These are phyloP conservation scores for Leuctra nigra DNA, from an alignment of 2,888 invertebrate species.

Conservation along the genomic window DNA sequence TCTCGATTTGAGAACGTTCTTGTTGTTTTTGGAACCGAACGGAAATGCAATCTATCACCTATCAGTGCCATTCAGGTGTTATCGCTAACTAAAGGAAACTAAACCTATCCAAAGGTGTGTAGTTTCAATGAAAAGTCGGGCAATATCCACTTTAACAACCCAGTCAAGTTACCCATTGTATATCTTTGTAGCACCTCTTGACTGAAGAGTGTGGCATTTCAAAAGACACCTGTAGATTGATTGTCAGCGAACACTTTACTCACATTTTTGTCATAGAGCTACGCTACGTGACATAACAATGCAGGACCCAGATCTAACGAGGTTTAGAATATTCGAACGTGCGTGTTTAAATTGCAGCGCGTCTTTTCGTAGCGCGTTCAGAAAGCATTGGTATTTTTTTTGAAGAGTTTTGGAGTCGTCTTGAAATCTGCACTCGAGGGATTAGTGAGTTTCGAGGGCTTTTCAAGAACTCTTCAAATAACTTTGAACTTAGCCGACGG, in stretches of 20 bases:
- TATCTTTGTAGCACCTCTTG: neutral
- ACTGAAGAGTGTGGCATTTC: neutral
- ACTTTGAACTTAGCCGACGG: no score
- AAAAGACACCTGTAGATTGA: constrained; percentile 5
- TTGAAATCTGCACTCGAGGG: constrained; percentile 10
- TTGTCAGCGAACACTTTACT: neutral
- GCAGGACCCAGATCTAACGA: neutral
- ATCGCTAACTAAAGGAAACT: no score
- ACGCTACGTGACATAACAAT: constrained; percentile 1
- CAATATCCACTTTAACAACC: no score
- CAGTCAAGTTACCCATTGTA: no score
- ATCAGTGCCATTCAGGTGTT: no score
- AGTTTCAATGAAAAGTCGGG: no score
- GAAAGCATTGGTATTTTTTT: neutral
- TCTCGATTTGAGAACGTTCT: no score
- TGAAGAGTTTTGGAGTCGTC: neutral
- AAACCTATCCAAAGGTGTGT: no score
- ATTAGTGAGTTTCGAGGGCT: constrained; percentile 1
- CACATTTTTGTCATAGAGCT: neutral
- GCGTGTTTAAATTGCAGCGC: neutral
- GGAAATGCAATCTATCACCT: no score
- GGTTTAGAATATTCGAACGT: neutral
- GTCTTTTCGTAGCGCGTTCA: neutral
- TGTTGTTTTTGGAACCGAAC: no score
- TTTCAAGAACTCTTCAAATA: no score